Conservation (phyloP, 2,888 invertebrate species). For the Dastarcus helophoroides region DNA sequence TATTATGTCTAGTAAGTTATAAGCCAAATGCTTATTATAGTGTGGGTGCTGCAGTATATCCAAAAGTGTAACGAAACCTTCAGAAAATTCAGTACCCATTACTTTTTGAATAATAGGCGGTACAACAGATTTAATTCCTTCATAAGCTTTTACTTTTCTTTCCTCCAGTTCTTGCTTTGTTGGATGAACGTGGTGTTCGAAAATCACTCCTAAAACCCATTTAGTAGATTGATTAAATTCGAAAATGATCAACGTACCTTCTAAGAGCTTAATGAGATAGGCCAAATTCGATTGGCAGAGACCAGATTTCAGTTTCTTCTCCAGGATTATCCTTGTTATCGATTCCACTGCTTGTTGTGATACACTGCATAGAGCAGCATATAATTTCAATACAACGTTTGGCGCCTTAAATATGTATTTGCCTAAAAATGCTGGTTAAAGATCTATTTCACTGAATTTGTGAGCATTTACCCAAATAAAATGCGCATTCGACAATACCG, state of each 20-base stretch:
- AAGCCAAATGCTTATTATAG: conserved; percentile 60
- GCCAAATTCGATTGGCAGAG: conserved; percentile 46
- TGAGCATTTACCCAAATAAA: conserved; percentile 35
- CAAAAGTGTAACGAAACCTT: conserved; percentile 39
- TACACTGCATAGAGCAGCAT: conserved; percentile 40
- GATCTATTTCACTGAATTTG: not conserved
- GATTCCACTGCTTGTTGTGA: conserved; percentile 39
- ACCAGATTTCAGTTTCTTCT: conserved; percentile 33
- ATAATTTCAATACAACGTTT: conserved; percentile 35
- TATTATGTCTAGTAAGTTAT: conserved; percentile 66
- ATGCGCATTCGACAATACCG: conserved; percentile 34
- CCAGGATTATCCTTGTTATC: conserved; percentile 33
- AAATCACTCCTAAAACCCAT: conserved; percentile 30
- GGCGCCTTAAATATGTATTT: conserved; percentile 44
- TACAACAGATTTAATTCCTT: conserved; percentile 32
- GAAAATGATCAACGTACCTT: conserved; percentile 36
- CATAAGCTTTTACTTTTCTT: conserved; percentile 35
- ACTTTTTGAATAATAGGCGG: conserved; percentile 30
- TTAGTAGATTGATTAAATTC: not conserved
- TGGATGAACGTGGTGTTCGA: conserved; percentile 26
- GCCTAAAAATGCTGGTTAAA: conserved; percentile 39
- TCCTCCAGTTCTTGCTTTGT: conserved; percentile 30
- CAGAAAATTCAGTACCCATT: conserved; percentile 31
- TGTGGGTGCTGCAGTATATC: conserved; percentile 43
- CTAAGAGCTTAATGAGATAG: conserved; percentile 46